These are phyloP conservation scores for Dermatophagoides farinae DNA, from an alignment of 1,140 invertebrate genomes.

Conservation along the genomic window DNA sequence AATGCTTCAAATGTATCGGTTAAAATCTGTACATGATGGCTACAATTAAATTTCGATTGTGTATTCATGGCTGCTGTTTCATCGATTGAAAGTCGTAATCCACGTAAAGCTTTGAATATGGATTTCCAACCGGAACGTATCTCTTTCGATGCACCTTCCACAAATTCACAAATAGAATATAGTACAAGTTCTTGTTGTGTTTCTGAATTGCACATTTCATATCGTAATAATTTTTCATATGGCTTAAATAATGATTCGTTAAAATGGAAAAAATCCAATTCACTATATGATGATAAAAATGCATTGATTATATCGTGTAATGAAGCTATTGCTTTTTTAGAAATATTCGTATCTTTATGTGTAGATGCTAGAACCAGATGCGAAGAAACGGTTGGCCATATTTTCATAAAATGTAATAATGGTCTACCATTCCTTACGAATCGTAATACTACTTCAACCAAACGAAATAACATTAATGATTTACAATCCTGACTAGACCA, in stretches of 20 bases:
- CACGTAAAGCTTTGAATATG: constrained; percentile 65
- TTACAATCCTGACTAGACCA: constrained; percentile 17
- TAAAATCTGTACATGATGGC: constrained; percentile 42
- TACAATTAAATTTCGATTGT: constrained; percentile 25
- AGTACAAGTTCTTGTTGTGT: constrained; percentile 67
- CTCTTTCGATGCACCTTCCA: constrained; percentile 73
- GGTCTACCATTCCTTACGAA: constrained; percentile 65
- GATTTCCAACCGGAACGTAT: constrained; percentile 82
- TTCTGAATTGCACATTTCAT: constrained; percentile 74
- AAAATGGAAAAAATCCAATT: constrained; percentile 78
- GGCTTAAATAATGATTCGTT: constrained; percentile 84
- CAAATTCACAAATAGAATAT: constrained; percentile 80
- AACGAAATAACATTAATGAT: constrained; percentile 45
- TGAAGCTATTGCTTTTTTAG: constrained; percentile 75
- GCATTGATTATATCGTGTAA: constrained; percentile 76
- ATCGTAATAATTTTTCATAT: constrained; percentile 75
- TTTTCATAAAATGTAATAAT: constrained; percentile 64
- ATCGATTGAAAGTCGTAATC: constrained; percentile 24
- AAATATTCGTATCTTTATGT: constrained; percentile 55
- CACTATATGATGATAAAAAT: constrained; percentile 53
- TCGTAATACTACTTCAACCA: constrained; percentile 65
- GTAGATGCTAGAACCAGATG: constrained; percentile 84
- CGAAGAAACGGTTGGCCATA: constrained; percentile 69
- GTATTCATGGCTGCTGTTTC: neutral
- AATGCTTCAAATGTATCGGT: constrained; percentile 82